Evolutionary conservation across 2,888 invertebrate genomes (phyloP).

Genomic region (Anaspis maculata): DNA sequence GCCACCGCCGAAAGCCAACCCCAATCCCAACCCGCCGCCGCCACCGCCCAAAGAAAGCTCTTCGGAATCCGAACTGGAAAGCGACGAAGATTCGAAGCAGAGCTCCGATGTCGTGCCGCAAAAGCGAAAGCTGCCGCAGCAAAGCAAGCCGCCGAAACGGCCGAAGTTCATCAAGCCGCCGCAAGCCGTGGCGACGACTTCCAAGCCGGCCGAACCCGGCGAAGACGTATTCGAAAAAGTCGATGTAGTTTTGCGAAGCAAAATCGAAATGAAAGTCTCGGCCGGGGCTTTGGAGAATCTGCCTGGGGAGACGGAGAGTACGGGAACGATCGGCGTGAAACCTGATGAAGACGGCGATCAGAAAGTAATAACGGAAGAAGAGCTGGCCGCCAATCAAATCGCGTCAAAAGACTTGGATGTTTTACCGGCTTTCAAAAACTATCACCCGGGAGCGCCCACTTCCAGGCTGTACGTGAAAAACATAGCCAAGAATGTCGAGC

Average conservation of each 20-base stretch:
- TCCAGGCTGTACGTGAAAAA: slow-evolving; percentile 90
- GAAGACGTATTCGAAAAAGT: slow-evolving; percentile 51
- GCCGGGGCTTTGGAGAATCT: slow-evolving; percentile 28
- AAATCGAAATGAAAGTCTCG: slow-evolving; percentile 48
- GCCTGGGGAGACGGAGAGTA: slow-evolving; percentile 21
- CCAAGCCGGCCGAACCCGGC: slow-evolving; percentile 33
- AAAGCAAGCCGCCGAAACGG: slow-evolving; percentile 47
- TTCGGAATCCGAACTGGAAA: slow-evolving; percentile 58
- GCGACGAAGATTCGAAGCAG: slow-evolving; percentile 44
- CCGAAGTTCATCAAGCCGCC: slow-evolving; percentile 47
- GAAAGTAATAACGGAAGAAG: slow-evolving; percentile 51
- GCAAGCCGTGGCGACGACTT: slow-evolving; percentile 16
- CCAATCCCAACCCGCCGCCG: slow-evolving; percentile 29
- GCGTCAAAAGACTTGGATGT: slow-evolving; percentile 61
- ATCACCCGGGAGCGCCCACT: slow-evolving; percentile 71
- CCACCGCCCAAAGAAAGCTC: slow-evolving; percentile 17
- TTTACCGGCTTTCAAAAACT: slow-evolving; percentile 77
- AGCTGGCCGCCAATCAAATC: slow-evolving; percentile 61
- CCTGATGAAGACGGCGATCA: slow-evolving; percentile 21
- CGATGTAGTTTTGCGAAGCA: slow-evolving; percentile 38
- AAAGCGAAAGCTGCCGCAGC: slow-evolving; percentile 42
- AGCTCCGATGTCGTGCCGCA: slow-evolving; percentile 41
- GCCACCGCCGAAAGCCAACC: neutral
- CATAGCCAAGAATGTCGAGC: slow-evolving; percentile 70
- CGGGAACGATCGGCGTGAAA: slow-evolving; percentile 5